Percentiles rank a stretch among this genome's conserved stretches.
Evolutionary conservation across 2,888 invertebrate species (phyloP).

Genomic region (Allacma fusca): DNA sequence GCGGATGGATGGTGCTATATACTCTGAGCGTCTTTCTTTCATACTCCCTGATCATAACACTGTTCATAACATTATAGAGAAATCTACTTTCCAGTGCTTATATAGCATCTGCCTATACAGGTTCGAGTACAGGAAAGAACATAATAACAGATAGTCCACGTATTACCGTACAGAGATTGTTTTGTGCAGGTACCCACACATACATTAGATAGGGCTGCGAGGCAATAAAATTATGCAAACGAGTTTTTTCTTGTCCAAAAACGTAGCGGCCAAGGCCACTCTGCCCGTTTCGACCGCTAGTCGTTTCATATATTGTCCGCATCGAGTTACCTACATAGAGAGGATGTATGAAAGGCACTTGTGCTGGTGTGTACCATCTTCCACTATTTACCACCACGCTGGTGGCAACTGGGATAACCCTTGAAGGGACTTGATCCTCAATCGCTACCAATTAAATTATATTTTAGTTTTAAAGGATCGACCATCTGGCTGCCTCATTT

Average conservation of each 20-base stretch:
- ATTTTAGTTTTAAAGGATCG: slow-evolving; percentile 47
- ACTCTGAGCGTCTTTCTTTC: slow-evolving; percentile 2
- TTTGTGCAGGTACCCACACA: slow-evolving; percentile 35
- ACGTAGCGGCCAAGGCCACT: slow-evolving; percentile 61
- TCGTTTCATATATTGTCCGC: slow-evolving; percentile 38
- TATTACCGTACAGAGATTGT: slow-evolving; percentile 29
- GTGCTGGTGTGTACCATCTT: neutral
- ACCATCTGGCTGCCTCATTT: slow-evolving; percentile 45
- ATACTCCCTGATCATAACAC: neutral
- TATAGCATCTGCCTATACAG: neutral
- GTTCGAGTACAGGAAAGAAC: slow-evolving; percentile 19
- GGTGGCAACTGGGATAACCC: slow-evolving; percentile 44
- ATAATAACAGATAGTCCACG: slow-evolving; percentile 26
- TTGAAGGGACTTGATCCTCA: slow-evolving; percentile 45
- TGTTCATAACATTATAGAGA: neutral
- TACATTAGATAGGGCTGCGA: slow-evolving; percentile 44
- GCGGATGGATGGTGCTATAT: neutral
- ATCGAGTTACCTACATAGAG: neutral
- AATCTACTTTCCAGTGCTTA: neutral
- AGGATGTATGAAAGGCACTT: neutral
- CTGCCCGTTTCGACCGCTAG: slow-evolving; percentile 61
- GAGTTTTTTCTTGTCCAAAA: slow-evolving; percentile 61
- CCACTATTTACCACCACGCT: slow-evolving; percentile 26
- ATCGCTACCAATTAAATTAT: slow-evolving; percentile 58
- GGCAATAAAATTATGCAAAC: slow-evolving; percentile 62